Evolutionary conservation across 2,888 invertebrate genomes (phyloP), one percentile per base, ranked within the genome.

Genomic region (Phasia obesa): DNA sequence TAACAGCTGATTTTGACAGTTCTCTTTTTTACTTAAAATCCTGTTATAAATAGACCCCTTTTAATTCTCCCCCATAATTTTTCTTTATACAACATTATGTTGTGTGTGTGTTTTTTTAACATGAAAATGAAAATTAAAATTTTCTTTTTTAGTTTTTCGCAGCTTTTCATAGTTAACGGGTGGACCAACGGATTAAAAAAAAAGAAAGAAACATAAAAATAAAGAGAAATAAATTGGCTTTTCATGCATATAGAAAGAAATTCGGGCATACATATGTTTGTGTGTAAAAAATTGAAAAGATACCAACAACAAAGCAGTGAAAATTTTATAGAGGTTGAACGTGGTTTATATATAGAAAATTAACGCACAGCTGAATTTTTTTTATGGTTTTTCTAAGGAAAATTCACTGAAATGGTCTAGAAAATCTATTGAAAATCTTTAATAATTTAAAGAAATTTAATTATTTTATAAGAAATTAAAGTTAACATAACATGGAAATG

Each of bases 311-410:
- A 76, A 73, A 49, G 57, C 21, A 73, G 31, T 70, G 75, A 65
- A 77, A 35, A 70, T 31, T 70, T 74, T 67, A 81, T 79, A 84
- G 73, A 71, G 79, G 79, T 82, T 84, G 79, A 77, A 77, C 84
- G 77, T 81, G 85, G 80, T 85, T 85, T 89, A 89, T 89, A 89
- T 89, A 89, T 89, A 89, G 89, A 89, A 89, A 89, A 88, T 87
- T 87, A 70, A 89, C 89, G 89, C 89, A 88, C 89, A 88, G 88
- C 87, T 88, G 87, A 88, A 84, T 75, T 53, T 82, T 79, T 84
- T 73, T 70, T 44, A 69, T 42, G 59, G 42, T 59, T 81, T 81
- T 73, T 67, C 60, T 53, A 6, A 31, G 25, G 59, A 86, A 84
- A 85, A 81, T 55, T 47, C 38, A 27, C 55, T 75, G 74, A 87